Evolutionary conservation across 2,113 vertebrate species (phyloP).

Genomic region (Nematolebias whitei): DNA sequence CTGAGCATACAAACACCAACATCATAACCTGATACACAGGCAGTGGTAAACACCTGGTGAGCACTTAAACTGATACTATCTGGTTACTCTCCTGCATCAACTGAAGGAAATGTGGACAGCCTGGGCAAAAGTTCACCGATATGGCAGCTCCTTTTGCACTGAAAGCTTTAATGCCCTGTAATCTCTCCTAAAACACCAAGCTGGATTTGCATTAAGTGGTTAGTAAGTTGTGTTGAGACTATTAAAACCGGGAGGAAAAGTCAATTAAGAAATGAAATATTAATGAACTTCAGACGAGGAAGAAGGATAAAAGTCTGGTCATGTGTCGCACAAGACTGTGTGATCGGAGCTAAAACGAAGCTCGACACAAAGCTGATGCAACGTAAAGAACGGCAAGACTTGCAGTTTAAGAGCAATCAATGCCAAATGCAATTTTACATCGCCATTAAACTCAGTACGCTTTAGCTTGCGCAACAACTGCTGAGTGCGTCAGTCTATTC

Average conservation of each 20-base stretch:
- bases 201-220: slow-evolving; percentile 47
- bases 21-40: slow-evolving; percentile 20
- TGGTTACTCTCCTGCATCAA: slow-evolving; percentile 33
- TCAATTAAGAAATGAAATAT: slow-evolving; percentile 58
- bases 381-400: slow-evolving; percentile 27
- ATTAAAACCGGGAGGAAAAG: slow-evolving; percentile 59
- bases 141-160: slow-evolving; percentile 49
- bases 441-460: slow-evolving; percentile 61
- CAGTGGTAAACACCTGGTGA: slow-evolving; percentile 16
- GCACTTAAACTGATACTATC: slow-evolving; percentile 44
- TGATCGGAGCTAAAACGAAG: not conserved
- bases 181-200: slow-evolving; percentile 57
- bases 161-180: slow-evolving; percentile 59
- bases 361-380: slow-evolving; percentile 17
- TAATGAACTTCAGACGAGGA: slow-evolving; percentile 11
- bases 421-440: slow-evolving; percentile 51
- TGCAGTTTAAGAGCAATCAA: slow-evolving; percentile 48
- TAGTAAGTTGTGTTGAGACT: slow-evolving; percentile 43
- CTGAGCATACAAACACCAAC: slow-evolving; percentile 25
- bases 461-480: slow-evolving; percentile 54
- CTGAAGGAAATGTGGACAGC: slow-evolving; percentile 29
- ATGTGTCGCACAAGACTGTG: slow-evolving; percentile 13
- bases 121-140: slow-evolving; percentile 34
- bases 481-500: slow-evolving; percentile 50
- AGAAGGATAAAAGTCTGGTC: slow-evolving; percentile 1